Evolutionary conservation across 2,888 invertebrate genomes (phyloP).

Genomic region (Synanthedon vespiformis): DNA sequence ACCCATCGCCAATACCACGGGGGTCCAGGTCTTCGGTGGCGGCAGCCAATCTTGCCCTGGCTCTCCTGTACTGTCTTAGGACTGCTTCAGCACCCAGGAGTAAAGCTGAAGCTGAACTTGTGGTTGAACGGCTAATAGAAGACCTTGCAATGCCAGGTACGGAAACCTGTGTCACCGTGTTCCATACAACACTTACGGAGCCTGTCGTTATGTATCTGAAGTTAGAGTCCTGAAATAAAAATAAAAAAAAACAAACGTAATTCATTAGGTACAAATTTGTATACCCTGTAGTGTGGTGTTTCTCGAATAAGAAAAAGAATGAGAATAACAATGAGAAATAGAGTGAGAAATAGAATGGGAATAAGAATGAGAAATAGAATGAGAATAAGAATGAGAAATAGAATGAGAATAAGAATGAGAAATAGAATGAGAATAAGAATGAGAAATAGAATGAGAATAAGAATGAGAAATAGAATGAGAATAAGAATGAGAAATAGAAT

Average conservation of each 20-base stretch:
- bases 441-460: too few relatives aligned
- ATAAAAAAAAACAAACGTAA: too few relatives aligned
- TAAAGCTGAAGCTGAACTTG: slow-evolving; percentile 26
- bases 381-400: too few relatives aligned
- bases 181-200: slow-evolving; percentile 23
- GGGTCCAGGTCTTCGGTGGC: slow-evolving; percentile 28
- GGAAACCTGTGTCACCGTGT: slow-evolving; percentile 23
- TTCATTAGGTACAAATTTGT: not conserved
- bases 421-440: too few relatives aligned
- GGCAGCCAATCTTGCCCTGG: slow-evolving; percentile 35
- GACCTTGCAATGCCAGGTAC: slow-evolving; percentile 8
- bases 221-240: slow-evolving; percentile 7
- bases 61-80: slow-evolving; percentile 35
- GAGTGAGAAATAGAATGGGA: too few relatives aligned
- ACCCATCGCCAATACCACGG: not conserved
- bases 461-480: too few relatives aligned
- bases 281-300: too few relatives aligned
- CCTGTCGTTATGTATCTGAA: slow-evolving; percentile 7
- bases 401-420: too few relatives aligned
- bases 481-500: too few relatives aligned
- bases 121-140: slow-evolving; percentile 5
- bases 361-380: too few relatives aligned
- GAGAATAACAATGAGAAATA: too few relatives aligned
- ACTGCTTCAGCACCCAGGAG: slow-evolving; percentile 44
- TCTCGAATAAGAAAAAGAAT: too few relatives aligned